Conservation (phyloP, 2,888 invertebrate species). For the Lypha dubia region DNA sequence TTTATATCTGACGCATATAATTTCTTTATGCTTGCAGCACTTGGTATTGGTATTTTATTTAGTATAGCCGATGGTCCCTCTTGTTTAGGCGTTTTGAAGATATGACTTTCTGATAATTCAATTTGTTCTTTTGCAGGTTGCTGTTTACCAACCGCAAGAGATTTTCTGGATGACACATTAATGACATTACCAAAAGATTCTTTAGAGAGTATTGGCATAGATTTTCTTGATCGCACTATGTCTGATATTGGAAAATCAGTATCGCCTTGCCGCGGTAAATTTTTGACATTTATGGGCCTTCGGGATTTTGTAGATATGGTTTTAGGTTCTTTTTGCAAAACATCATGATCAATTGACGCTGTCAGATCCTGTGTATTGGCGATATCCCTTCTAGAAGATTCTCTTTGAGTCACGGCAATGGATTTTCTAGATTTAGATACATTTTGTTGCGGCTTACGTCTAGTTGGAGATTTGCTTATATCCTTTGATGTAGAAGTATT, state of each 20-base stretch:
- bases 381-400: background rate
- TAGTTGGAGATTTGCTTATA: slow-evolving; percentile 43
- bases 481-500: background rate
- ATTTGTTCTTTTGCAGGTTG: background rate
- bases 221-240: slow-evolving; percentile 27
- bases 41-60: slow-evolving; percentile 41
- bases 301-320: background rate
- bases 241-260: background rate
- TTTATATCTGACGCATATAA: slow-evolving; percentile 30
- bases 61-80: slow-evolving; percentile 5
- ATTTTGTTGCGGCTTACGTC: slow-evolving; percentile 22
- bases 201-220: slow-evolving; percentile 29
- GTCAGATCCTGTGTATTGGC: background rate
- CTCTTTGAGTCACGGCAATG: background rate
- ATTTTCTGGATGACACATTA: slow-evolving; percentile 8
- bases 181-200: background rate
- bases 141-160: slow-evolving; percentile 16
- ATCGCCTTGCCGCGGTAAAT: background rate
- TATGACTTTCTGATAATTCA: background rate
- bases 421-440: slow-evolving; percentile 1
- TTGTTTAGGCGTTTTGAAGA: slow-evolving; percentile 51
- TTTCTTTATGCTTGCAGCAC: slow-evolving; percentile 7
- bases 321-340: slow-evolving; percentile 2
- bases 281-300: slow-evolving; percentile 15
- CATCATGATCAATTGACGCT: background rate